Base-by-base conservation (phyloP, 2,113 vertebrate genomes). In the Pseudolaguvia tuberculata region DNA sequence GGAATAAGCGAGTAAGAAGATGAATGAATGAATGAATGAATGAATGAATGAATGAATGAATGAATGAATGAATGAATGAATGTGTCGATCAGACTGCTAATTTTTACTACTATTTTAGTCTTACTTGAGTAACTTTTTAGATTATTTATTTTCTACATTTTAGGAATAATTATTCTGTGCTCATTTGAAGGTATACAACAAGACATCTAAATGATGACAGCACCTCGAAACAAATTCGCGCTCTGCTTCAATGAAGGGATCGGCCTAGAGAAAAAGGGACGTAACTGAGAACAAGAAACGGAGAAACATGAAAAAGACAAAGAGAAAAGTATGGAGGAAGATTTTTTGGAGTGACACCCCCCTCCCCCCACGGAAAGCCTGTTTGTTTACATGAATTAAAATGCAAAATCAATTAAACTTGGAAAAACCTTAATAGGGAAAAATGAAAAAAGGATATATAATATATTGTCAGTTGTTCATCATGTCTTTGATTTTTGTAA, bases 201-300 rank as follows among this genome's bases (percentile, higher is more conserved):
- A 88, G 93, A 73, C 94, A 96, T 89, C 91, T 96, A 86, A 93
- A 95, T 1, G 94, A 96, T 0, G 94, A 96, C 88, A 94, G 92
- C 92, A 95, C 94, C 51, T 96, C 94, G 78, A 96, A 96, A 91
- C 94, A 96, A 93, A 93, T 96, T 88, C 89, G 94, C 83, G 93
- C 94, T 78, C 89, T 96, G 82, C 93, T 96, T 82, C 94, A 96
- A 85, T 96, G 92, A 96, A 39, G 35, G 56, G 70, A 73, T 59
- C 75, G 59, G 53, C 0, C 57, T 53, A 53, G 78, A 21, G 85
- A 88, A 21, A 10, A 15, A 65, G 18, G 31, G 17, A 48, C 6
- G 76, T 27, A 53, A 25, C 45, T 23, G 31, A 21, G 11, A 11
- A 63, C 51, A 47, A 51, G 74, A 11, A 69, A 72, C 8, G 15